Evolutionary conservation across 2,888 invertebrate species (phyloP), one percentile per base, ranked within the genome.

Genomic region (Eudemis profundana): DNA sequence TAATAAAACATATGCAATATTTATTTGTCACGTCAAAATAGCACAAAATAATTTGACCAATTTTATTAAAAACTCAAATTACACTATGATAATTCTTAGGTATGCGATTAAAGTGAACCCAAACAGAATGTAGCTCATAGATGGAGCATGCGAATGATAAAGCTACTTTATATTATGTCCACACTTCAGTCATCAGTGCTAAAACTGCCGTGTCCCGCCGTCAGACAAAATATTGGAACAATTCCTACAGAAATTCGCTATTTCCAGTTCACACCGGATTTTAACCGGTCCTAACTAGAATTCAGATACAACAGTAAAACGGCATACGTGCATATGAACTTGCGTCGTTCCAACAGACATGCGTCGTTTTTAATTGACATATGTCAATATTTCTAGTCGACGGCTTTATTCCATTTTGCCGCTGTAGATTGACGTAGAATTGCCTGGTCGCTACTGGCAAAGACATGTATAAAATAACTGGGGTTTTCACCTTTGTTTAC

Each of bases 401-500:
- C 33, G 29, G 46, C 29, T 57, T 57, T 46, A 57, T 57, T 57
- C 57, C 23, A 47, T 27, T 60, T 60, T 40, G 49, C n/a, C 36
- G 3, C 53, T 38, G 10, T 17, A 40, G 44, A 38, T 47, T 49
- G 57, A 57, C 42, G 46, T n/a, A 17, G 33, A 54, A 57, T 57
- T 57, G 44, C 33, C 14, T 33, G 42, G 44, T 57, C 33, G 8
- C 33, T 33, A 46, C 57, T 14, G 33, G 1, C 29, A 2, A 38
- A 46, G 17, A 17, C 17, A 19, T 15, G 17, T 12, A 14, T 14
- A 21, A 14, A 36, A 17, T 29, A 23, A 53, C 23, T 4, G n/a
- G 0, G 4, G 17, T 21, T n/a, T 12, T 19, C n/a, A 4, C 5
- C 5, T 12, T 8, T n/a, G n/a, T 5, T 8, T 33, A 33, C 5